These are phyloP conservation scores for Muscicapa striata DNA, from an alignment of 2,797 vertebrate genomes.

Conservation along the genomic window DNA sequence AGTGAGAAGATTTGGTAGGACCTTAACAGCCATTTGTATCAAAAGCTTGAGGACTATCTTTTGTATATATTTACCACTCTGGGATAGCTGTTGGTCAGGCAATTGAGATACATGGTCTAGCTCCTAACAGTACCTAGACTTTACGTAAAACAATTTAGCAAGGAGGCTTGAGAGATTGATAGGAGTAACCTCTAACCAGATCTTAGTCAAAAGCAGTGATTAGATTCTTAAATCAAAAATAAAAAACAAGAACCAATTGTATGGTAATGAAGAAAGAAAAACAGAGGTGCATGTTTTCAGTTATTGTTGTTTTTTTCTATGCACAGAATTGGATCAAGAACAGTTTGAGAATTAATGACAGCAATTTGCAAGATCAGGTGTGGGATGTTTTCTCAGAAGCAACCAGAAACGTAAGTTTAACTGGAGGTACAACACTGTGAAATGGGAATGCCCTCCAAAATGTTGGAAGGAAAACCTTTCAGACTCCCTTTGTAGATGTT, in stretches of 20 bases:
- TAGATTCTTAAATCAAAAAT: not conserved
- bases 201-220: not conserved
- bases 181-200: not conserved
- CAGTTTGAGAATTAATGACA: slow-evolving; percentile 86
- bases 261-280: not conserved
- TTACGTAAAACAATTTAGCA: not conserved
- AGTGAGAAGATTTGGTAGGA: not conserved
- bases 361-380: slow-evolving; percentile 85
- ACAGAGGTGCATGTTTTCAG: not conserved
- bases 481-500: not conserved
- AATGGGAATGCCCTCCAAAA: not conserved
- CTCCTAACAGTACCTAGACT: not conserved
- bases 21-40: not conserved
- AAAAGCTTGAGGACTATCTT: not conserved
- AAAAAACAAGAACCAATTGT: not conserved
- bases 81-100: not conserved
- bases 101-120: not conserved
- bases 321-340: slow-evolving; percentile 96
- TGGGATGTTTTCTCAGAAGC: slow-evolving; percentile 89
- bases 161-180: not conserved
- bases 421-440: not conserved
- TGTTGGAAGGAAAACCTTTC: not conserved
- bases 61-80: not conserved
- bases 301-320: not conserved
- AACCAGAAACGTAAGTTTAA: slow-evolving; percentile 80